Conservation (phyloP, 2,888 invertebrate genomes). For the Masnerella sp. region DNA sequence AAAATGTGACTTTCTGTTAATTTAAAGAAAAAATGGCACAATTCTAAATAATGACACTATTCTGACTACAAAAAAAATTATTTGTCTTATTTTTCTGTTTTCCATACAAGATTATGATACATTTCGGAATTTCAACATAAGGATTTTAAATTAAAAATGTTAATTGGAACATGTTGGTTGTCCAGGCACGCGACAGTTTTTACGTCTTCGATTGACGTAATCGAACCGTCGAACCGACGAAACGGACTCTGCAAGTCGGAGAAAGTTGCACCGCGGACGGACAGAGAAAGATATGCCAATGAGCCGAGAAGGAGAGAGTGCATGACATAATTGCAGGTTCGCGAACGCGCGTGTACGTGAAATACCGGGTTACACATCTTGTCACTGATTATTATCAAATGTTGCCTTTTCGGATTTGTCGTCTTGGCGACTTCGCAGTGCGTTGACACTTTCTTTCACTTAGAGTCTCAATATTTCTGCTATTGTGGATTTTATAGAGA, state of each 20-base stretch:
- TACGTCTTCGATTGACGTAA: conserved; percentile 48
- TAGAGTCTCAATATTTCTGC: neutral
- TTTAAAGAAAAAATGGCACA: too few species aligned
- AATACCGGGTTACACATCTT: conserved; percentile 51
- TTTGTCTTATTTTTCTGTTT: too few species aligned
- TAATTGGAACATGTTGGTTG: too few species aligned
- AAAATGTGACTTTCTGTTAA: too few species aligned
- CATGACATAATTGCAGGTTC: conserved; percentile 70
- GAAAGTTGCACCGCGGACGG: conserved; percentile 70
- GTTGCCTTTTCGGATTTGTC: conserved; percentile 36
- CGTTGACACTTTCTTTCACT: conserved; percentile 19
- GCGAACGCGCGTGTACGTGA: conserved; percentile 61
- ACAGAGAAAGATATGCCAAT: conserved; percentile 58
- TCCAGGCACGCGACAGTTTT: conserved; percentile 27
- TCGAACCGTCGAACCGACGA: conserved; percentile 44
- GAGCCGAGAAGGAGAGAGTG: conserved; percentile 60
- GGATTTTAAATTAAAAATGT: too few species aligned
- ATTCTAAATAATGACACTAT: too few species aligned
- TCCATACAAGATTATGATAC: too few species aligned
- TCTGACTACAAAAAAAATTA: too few species aligned
- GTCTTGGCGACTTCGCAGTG: conserved; percentile 4
- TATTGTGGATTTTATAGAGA: too few species aligned
- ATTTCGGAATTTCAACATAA: too few species aligned
- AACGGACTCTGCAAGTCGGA: conserved; percentile 62
- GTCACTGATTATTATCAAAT: conserved; percentile 48